phyloP scores from a whole-genome alignment of 1,140 invertebrate genomes.

The Mya arenaria region DNA sequence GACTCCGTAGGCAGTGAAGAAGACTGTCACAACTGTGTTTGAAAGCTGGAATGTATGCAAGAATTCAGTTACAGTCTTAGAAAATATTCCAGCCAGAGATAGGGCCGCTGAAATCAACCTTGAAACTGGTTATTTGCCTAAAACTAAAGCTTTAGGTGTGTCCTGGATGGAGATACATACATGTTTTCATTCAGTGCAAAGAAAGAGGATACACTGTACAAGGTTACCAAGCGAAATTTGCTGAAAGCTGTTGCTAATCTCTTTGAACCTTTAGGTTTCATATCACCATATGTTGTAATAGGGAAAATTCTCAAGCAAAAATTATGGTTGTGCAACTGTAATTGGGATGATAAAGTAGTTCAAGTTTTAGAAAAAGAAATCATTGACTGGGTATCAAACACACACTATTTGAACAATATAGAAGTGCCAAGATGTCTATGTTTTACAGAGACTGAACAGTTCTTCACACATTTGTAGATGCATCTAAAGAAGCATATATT shows the following conservation, averaged over 20 bases:
- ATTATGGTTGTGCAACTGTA: neutral
- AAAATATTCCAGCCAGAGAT: no score
- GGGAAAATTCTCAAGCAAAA: conserved; percentile 16
- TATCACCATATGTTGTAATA: neutral
- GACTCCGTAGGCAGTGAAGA: conserved; percentile 12
- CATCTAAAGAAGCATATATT: no score
- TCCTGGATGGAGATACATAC: no score
- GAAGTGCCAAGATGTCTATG: neutral
- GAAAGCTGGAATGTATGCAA: conserved; percentile 16
- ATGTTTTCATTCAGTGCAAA: no score
- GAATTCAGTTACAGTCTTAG: neutral
- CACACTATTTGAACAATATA: neutral
- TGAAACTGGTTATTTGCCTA: no score
- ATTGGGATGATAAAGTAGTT: conserved; percentile 17
- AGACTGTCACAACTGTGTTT: neutral
- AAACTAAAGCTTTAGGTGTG: no score
- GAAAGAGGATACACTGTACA: no score
- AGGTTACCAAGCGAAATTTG: neutral
- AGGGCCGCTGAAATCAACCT: no score
- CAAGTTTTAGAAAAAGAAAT: neutral
- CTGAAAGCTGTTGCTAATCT: neutral
- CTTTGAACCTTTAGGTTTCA: conserved; percentile 8
- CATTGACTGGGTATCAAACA: neutral
- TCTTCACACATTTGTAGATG: no score
- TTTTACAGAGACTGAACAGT: neutral